These are phyloP conservation scores for Chinchilla lanigera DNA, from an alignment of 2,113 vertebrate genomes.

Conservation along the genomic window DNA sequence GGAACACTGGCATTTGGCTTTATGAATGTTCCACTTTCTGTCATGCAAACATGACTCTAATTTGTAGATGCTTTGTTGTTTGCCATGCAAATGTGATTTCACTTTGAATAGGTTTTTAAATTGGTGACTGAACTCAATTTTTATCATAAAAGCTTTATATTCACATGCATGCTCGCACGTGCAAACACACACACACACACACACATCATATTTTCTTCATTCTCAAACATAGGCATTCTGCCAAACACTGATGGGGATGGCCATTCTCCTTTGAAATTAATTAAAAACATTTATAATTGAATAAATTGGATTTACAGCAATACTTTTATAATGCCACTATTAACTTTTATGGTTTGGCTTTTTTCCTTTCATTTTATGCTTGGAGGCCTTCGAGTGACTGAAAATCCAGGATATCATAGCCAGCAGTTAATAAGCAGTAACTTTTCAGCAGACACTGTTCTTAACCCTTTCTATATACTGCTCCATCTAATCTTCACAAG, in stretches of 20 bases:
- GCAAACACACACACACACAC: not conserved
- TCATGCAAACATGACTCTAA: not conserved
- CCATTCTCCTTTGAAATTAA: constrained; percentile 62
- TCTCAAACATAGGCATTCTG: constrained; percentile 32
- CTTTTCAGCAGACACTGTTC: not conserved
- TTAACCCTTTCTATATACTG: not conserved
- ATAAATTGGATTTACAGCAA: constrained; percentile 47
- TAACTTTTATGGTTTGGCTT: constrained; percentile 31
- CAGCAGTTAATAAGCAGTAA: not conserved
- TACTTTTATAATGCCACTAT: not conserved
- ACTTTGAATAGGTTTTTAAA: constrained; percentile 49
- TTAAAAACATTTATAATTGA: constrained; percentile 63
- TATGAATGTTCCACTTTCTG: not conserved
- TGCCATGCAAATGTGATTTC: constrained; percentile 30
- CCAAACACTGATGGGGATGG: constrained; percentile 15
- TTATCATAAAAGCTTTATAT: not conserved
- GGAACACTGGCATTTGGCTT: not conserved
- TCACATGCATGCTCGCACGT: not conserved
- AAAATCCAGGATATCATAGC: not conserved
- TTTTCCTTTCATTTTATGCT: constrained; percentile 33
- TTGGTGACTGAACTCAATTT: constrained; percentile 13
- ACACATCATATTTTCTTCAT: constrained; percentile 17
- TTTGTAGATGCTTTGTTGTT: not conserved
- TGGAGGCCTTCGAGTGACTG: not conserved
- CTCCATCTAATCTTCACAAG: not conserved